Percentiles rank a stretch among this genome's conserved stretches.
phyloP scores from a whole-genome alignment of 23 tunicate genomes.

The Clavelina lepadiformis region DNA sequence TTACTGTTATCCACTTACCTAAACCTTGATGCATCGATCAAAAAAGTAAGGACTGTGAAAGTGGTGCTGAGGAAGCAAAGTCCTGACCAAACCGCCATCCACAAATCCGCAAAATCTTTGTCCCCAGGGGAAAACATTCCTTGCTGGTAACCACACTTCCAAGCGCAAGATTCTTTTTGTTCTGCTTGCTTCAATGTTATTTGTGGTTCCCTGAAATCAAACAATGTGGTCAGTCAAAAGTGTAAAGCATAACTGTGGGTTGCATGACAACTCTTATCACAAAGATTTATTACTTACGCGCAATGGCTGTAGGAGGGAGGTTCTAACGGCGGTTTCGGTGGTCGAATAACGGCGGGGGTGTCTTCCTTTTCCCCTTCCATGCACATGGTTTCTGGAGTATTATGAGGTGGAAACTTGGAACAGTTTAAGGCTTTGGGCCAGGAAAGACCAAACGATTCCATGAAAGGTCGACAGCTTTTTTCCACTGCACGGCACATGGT shows the following conservation, averaged over 20 bases:
- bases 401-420: conserved; percentile 55
- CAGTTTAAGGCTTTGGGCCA: conserved; percentile 84
- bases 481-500: conserved; percentile 67
- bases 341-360: no score
- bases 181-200: neutral
- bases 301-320: neutral
- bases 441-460: conserved; percentile 46
- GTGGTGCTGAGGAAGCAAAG: conserved; percentile 79
- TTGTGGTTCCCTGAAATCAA: conserved; percentile 22
- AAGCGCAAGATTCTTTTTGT: conserved; percentile 34
- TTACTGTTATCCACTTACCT: conserved; percentile 48
- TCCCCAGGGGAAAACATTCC: conserved; percentile 67
- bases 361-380: conserved; percentile 48
- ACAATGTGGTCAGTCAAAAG: no score
- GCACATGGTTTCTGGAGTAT: conserved; percentile 50
- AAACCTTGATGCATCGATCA: conserved; percentile 73
- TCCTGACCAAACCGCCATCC: conserved; percentile 82
- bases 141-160: conserved; percentile 71
- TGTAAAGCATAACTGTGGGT: no score
- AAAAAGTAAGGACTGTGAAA: conserved; percentile 73
- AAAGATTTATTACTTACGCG: neutral
- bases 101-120: conserved; percentile 62
- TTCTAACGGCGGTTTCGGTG: no score
- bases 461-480: conserved; percentile 28
- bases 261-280: neutral